Conservation (phyloP, 2,888 invertebrate species). For the Dromius quadrimaculatus region DNA sequence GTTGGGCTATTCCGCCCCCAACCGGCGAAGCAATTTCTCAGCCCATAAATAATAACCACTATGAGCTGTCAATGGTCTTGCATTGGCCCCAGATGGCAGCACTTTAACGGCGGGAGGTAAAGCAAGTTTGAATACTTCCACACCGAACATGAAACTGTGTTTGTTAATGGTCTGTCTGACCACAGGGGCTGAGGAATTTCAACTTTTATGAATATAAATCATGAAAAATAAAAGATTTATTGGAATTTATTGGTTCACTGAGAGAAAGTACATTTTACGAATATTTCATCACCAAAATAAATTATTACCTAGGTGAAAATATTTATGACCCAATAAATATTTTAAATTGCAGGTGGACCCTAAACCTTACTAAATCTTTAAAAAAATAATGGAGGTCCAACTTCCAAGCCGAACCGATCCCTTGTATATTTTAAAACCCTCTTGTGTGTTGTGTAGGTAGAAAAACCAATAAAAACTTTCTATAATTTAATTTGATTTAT, state of each 20-base stretch:
- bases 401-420: no score
- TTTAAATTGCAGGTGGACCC: neutral
- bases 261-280: no score
- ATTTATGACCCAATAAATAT: neutral
- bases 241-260: no score
- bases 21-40: slow-evolving; percentile 43
- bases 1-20: neutral
- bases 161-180: slow-evolving; percentile 39
- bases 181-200: slow-evolving; percentile 10
- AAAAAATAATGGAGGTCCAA: neutral
- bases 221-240: no score
- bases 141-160: slow-evolving; percentile 25
- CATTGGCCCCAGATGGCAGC: slow-evolving; percentile 4
- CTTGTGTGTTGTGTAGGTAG: neutral
- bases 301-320: neutral
- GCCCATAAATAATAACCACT: slow-evolving; percentile 46
- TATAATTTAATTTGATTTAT: slow-evolving; percentile 11
- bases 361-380: neutral
- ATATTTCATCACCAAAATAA: no score
- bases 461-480: slow-evolving; percentile 1
- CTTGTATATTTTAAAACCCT: neutral
- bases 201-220: no score
- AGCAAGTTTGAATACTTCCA: slow-evolving; percentile 36
- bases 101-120: slow-evolving; percentile 9
- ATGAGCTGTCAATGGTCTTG: slow-evolving; percentile 40